Base-by-base conservation (phyloP, 2,113 vertebrate species). In the Equus quagga region DNA sequence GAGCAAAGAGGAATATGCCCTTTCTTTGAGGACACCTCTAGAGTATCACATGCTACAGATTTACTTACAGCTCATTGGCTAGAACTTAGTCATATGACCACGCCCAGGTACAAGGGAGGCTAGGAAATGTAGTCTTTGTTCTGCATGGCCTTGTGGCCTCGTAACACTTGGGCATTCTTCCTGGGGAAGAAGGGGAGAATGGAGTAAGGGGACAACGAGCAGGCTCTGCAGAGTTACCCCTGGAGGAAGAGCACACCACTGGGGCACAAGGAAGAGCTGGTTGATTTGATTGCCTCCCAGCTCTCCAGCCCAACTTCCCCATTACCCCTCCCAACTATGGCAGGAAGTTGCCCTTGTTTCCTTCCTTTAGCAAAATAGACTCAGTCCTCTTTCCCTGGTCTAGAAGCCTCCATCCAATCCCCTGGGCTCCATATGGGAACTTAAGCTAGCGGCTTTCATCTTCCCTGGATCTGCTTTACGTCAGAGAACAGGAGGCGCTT, bases 51-150 rank as follows among this genome's bases (percentile, higher is more conserved):
- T 6, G 60, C 11, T 69, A 19, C 17, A 33, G 14, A 58, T 70
- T 87, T 65, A 23, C 56, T 83, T 69, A 69, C 0, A 87, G 14
- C 28, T 31, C 36, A 80, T 28, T 89, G 67, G 78, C 33, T 73
- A 72, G 65, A 65, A 56, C 23, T 94, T 70, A 62, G 19, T 94
- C 85, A 90, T 51, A n/a, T 14, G 64, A 69, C 44, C 21, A 23
- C 13, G 54, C 5, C 6, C 76, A 65, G 10, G 19, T 18, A 54
- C 65, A 76, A 79, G 19, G 69, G 51, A 67, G 23, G 4, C 46
- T 93, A 65, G 81, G 91, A 93, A 83, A 81, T 91, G 54, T 65
- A 84, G 76, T 96, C 85, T 81, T 93, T 69, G 41, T 94, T 69
- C 56, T 28, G 51, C 36, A 4, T 46, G 21, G 24, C 3, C 19